A percentile compares a stretch with the other conserved stretches of the same genome.
phyloP scores from a whole-genome alignment of 2,113 vertebrate genomes.

The Irena cyanogastra region DNA sequence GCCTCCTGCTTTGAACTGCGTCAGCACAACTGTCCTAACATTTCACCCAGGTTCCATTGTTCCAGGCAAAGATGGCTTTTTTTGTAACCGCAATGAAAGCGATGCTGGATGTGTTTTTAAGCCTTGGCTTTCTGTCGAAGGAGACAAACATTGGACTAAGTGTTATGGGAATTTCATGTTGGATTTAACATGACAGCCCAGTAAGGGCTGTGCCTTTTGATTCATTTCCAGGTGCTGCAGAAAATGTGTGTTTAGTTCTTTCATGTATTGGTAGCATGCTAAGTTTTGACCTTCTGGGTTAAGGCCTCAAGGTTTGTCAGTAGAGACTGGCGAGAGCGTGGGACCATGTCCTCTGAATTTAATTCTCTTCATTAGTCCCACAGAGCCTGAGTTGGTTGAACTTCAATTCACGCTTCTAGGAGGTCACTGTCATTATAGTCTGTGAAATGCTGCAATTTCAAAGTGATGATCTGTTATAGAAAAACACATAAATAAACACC shows the following conservation, averaged over 20 bases:
- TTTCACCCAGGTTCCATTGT: constrained; percentile 58
- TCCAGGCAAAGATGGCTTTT: constrained; percentile 53
- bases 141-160: background rate
- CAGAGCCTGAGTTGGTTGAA: constrained; percentile 15
- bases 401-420: background rate
- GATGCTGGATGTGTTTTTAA: constrained; percentile 34
- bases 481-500: background rate
- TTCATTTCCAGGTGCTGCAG: constrained; percentile 27
- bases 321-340: background rate
- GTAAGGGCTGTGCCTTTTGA: background rate
- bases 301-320: background rate
- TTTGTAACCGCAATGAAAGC: constrained; percentile 29
- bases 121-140: constrained; percentile 14
- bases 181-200: background rate
- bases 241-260: constrained; percentile 5
- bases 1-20: constrained; percentile 57
- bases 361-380: background rate
- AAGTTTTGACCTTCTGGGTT: background rate
- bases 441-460: background rate
- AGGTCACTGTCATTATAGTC: background rate
- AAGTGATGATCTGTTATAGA: background rate
- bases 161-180: background rate
- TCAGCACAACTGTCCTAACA: constrained; percentile 56
- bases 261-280: background rate
- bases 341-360: background rate